Conservation (phyloP, 2,888 invertebrate genomes). For the Autographa pulchrina region DNA sequence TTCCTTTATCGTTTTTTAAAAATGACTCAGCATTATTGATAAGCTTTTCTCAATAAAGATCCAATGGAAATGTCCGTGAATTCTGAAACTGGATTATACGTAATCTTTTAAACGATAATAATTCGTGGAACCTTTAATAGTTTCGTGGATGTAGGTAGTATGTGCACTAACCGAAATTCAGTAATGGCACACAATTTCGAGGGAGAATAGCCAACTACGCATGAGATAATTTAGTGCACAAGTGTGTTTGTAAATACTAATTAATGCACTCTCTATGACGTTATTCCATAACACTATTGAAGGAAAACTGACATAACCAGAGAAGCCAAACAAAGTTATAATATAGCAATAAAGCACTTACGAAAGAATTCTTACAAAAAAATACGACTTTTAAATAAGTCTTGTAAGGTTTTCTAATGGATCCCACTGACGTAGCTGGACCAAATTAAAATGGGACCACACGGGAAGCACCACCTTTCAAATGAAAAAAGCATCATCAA, state of each 20-base stretch:
- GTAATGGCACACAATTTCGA: not conserved
- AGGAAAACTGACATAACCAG: no score
- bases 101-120: not conserved
- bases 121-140: not conserved
- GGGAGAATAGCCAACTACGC: not conserved
- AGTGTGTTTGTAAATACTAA: not conserved
- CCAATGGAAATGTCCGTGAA: not conserved
- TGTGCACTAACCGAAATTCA: not conserved
- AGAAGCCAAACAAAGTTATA: no score
- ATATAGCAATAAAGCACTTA: no score
- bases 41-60: not conserved
- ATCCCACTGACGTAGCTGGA: no score
- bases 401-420: no score
- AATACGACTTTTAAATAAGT: no score
- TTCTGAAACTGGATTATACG: not conserved
- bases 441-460: no score
- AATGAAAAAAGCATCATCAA: no score
- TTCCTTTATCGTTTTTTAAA: not conserved
- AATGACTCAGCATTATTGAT: not conserved
- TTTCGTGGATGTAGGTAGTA: not conserved
- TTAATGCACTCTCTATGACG: not conserved
- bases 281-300: no score
- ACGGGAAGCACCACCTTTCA: no score
- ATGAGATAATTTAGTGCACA: not conserved
- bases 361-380: no score